phyloP scores from a whole-genome alignment of 92 coral and sea anemone genomes.

The Epizoanthus stellaris region DNA sequence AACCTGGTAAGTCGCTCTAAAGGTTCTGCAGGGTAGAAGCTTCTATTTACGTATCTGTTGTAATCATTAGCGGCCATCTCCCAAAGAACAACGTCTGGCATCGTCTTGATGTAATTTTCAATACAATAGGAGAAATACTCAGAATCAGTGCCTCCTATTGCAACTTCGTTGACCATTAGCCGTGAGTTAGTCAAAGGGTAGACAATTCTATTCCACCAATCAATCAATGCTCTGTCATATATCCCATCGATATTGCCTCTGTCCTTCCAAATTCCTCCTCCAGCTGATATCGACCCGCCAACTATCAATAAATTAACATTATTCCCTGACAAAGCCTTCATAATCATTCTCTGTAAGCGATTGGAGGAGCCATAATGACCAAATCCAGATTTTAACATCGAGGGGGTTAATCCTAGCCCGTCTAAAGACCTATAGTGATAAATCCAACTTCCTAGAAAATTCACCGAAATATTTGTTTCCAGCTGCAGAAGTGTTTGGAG shows the following conservation, averaged over 20 bases:
- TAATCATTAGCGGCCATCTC: conserved; percentile 98
- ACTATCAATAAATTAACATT: conserved; percentile 76
- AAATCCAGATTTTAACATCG: conserved; percentile 86
- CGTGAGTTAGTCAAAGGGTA: conserved; percentile 78
- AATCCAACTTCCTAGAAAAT: conserved; percentile 86
- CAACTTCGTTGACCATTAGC: conserved; percentile 76
- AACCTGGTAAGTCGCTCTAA: conserved; percentile 90
- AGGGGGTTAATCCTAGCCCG: conserved; percentile 82
- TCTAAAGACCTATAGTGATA: conserved; percentile 83
- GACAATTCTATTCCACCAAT: conserved; percentile 91
- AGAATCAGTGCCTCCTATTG: conserved; percentile 97
- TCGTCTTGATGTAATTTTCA: conserved; percentile 76
- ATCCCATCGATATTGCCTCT: conserved; percentile 91
- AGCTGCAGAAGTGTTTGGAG: conserved; percentile 54
- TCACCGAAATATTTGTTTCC: conserved; percentile 74
- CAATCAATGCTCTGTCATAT: conserved; percentile 81
- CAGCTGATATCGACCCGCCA: conserved; percentile 98
- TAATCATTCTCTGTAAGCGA: conserved; percentile 69
- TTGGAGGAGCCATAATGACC: conserved; percentile 82
- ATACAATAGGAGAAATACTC: conserved; percentile 97
- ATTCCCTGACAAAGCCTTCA: conserved; percentile 78
- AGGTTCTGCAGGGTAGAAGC: conserved; percentile 90
- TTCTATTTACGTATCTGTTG: conserved; percentile 74
- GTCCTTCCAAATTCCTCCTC: conserved; percentile 95
- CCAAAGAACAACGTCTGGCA: conserved; percentile 94